Conservation (phyloP, 2,888 invertebrate genomes). For the Cantharis lateralis region DNA sequence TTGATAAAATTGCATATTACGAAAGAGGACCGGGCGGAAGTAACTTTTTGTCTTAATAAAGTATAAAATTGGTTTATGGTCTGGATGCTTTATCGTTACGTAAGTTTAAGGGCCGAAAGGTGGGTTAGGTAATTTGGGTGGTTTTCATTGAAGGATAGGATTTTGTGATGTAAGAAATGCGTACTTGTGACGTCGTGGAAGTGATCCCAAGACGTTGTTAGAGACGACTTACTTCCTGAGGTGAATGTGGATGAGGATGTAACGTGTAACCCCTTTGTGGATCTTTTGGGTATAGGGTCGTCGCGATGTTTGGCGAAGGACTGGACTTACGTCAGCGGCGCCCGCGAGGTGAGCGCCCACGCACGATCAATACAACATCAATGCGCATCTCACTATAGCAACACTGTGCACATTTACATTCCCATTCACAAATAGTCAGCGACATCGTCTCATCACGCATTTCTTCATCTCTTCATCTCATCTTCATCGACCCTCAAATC, state of each 20-base stretch:
- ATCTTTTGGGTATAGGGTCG: constrained; percentile 11
- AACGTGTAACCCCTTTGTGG: constrained; percentile 17
- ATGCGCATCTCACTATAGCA: constrained; percentile 46
- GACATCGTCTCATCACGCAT: constrained; percentile 7
- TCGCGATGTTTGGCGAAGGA: constrained; percentile 44
- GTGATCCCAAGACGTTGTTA: constrained; percentile 5
- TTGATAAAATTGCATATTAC: neutral
- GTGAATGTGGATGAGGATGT: constrained; percentile 15
- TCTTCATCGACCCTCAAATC: neutral
- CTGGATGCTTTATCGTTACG: neutral
- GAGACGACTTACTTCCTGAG: constrained; percentile 18
- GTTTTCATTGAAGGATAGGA: neutral
- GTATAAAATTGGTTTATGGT: neutral
- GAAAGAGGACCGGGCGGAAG: neutral
- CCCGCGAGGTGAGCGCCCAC: constrained; percentile 48
- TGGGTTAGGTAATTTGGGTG: neutral
- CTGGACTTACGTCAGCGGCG: constrained; percentile 50
- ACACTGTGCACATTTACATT: constrained; percentile 43
- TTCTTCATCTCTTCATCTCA: neutral
- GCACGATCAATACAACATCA: constrained; percentile 40
- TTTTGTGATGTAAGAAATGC: constrained; percentile 3
- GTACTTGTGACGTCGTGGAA: neutral
- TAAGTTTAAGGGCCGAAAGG: neutral
- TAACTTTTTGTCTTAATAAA: neutral
- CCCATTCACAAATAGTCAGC: constrained; percentile 41